Conservation (phyloP, 2,797 vertebrate genomes). For the Pangasius krempfi region DNA sequence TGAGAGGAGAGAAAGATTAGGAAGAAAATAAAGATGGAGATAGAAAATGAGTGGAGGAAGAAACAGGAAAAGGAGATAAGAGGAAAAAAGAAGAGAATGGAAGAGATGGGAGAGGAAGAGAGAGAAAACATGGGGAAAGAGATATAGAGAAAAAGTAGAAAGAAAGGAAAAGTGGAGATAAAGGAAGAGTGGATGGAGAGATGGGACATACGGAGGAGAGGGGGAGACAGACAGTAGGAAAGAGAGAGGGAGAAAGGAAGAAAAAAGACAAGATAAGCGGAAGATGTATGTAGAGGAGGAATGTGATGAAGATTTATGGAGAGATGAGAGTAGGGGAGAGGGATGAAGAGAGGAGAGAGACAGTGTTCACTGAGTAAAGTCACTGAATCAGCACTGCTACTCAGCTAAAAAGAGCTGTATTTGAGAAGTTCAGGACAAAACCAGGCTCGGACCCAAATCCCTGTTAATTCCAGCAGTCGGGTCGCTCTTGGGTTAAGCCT, state of each 20-base stretch:
- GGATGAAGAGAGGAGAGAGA: background rate
- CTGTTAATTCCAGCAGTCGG: constrained; percentile 55
- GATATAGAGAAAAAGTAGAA: constrained; percentile 41
- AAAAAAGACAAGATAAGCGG: constrained; percentile 2
- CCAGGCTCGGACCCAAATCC: constrained; percentile 57
- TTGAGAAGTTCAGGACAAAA: constrained; percentile 34
- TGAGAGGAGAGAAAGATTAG: constrained; percentile 21
- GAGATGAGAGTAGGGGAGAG: background rate
- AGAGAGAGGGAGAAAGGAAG: background rate
- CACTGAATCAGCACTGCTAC: constrained; percentile 37
- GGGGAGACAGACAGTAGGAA: background rate
- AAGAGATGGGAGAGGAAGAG: background rate
- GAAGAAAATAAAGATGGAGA: background rate
- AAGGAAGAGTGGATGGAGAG: background rate
- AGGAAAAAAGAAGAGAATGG: background rate
- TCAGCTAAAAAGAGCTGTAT: constrained; percentile 19
- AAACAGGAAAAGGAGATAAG: background rate
- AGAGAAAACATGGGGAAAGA: constrained; percentile 14
- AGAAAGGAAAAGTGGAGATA: background rate
- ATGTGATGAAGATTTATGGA: background rate
- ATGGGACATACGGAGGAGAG: background rate
- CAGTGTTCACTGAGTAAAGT: background rate
- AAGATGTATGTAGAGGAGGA: background rate
- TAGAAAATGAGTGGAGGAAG: background rate
- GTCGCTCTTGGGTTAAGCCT: constrained; percentile 53